Evolutionary conservation across 2,888 invertebrate species (phyloP).

Genomic region (Brachyptera putata): DNA sequence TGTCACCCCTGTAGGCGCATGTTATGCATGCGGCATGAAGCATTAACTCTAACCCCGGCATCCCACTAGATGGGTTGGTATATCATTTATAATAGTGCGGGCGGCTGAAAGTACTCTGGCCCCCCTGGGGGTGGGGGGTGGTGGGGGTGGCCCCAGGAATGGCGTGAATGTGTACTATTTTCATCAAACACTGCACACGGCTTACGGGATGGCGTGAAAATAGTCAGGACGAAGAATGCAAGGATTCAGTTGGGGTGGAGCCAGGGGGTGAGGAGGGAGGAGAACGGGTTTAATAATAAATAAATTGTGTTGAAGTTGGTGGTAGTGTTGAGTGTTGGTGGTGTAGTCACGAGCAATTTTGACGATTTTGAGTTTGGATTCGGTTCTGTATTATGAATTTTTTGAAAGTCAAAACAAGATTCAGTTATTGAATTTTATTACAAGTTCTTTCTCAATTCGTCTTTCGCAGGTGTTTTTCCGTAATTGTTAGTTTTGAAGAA

Average conservation of each 20-base stretch:
- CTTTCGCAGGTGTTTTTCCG: too few relatives aligned
- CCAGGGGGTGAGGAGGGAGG: background rate
- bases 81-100: constrained; percentile 10
- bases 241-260: background rate
- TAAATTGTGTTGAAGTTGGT: constrained; percentile 1
- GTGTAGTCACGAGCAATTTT: too few relatives aligned
- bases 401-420: too few relatives aligned
- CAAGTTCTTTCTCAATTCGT: too few relatives aligned
- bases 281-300: constrained; percentile 18
- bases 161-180: constrained; percentile 32
- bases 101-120: background rate
- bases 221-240: constrained; percentile 27
- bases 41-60: constrained; percentile 12
- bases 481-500: too few relatives aligned
- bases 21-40: background rate
- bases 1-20: constrained; percentile 4
- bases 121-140: background rate
- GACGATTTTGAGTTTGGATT: too few relatives aligned
- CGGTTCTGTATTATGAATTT: too few relatives aligned
- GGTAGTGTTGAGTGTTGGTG: background rate
- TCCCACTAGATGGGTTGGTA: constrained; percentile 7
- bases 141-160: constrained; percentile 21
- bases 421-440: too few relatives aligned
- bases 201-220: constrained; percentile 19
- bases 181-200: constrained; percentile 28